Conservation (phyloP, 2,888 invertebrate species). For the Dione juno region DNA sequence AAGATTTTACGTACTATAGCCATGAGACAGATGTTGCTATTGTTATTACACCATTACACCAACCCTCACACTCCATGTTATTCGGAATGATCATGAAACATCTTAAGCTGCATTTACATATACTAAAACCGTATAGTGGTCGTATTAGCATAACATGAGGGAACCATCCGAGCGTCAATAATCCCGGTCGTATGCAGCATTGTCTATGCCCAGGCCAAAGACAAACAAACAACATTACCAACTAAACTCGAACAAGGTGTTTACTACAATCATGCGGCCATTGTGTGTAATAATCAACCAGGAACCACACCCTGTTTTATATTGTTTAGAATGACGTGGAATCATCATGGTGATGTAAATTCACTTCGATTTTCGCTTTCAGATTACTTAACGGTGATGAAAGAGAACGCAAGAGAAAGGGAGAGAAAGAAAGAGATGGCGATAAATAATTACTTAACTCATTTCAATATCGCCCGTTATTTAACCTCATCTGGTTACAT, state of each 20-base stretch:
- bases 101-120: conserved; percentile 8
- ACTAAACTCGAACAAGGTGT: conserved; percentile 36
- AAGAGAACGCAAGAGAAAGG: no score
- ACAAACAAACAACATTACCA: conserved; percentile 35
- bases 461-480: no score
- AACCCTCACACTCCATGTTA: background rate
- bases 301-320: background rate
- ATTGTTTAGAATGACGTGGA: background rate
- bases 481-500: no score
- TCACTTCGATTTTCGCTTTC: no score
- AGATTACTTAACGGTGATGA: no score
- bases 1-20: no score
- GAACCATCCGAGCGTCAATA: conserved; percentile 31
- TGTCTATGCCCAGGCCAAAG: conserved; percentile 32
- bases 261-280: conserved; percentile 43
- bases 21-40: no score
- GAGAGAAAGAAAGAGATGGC: no score
- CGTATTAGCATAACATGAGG: conserved; percentile 25
- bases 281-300: conserved; percentile 17
- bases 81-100: background rate
- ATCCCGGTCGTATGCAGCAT: conserved; percentile 35
- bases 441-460: no score
- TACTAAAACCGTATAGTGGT: conserved; percentile 10
- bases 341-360: no score
- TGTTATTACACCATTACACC: no score